Evolutionary conservation across 2,797 vertebrate species (phyloP).

Genomic region (Acanthis flammea): DNA sequence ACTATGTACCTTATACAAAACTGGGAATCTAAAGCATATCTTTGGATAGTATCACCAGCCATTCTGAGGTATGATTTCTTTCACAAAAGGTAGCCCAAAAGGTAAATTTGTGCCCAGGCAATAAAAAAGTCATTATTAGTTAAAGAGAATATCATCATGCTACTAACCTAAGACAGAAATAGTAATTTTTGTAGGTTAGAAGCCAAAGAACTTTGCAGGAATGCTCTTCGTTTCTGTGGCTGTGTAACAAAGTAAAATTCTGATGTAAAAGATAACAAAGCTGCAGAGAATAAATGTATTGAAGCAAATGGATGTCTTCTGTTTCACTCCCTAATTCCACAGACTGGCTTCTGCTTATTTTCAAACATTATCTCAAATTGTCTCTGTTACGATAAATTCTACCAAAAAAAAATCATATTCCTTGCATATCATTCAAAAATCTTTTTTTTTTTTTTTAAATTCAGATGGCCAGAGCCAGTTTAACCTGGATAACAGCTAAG

Average conservation of each 20-base stretch:
- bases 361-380: neutral
- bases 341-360: neutral
- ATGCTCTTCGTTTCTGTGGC: neutral
- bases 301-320: neutral
- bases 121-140: neutral
- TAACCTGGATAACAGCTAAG: neutral
- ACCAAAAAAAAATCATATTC: neutral
- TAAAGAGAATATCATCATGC: neutral
- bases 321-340: neutral
- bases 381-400: neutral
- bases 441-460: neutral
- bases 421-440: neutral
- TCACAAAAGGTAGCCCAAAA: neutral
- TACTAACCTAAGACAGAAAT: neutral
- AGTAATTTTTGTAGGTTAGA: neutral
- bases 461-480: neutral
- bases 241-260: neutral
- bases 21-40: neutral
- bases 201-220: neutral
- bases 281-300: neutral
- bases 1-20: neutral
- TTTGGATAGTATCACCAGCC: neutral
- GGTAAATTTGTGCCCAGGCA: neutral
- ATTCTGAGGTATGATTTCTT: neutral
- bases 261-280: neutral